Conservation (phyloP, 2,113 vertebrate genomes). For the Gnathonemus longibarbis region DNA sequence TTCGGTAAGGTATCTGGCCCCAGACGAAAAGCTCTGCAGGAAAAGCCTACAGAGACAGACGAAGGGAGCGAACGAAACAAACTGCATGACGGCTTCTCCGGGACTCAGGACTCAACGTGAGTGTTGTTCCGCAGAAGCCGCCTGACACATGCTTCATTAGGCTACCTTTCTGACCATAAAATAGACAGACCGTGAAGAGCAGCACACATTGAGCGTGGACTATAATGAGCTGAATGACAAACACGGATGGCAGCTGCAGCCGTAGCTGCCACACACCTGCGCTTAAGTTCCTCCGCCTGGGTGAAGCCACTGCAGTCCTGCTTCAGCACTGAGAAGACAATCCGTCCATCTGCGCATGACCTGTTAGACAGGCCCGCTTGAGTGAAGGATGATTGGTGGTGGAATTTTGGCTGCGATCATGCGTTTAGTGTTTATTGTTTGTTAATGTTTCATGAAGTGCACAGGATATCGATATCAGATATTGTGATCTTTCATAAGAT, state of each 20-base stretch:
- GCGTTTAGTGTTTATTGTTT: not conserved
- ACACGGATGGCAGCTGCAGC: not conserved
- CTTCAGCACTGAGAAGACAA: conserved; percentile 58
- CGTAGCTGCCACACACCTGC: not conserved
- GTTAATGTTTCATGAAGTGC: not conserved
- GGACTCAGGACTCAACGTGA: no score
- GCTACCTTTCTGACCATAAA: not conserved
- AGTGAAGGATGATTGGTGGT: conserved; percentile 58
- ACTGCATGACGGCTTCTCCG: not conserved
- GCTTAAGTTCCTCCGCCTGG: conserved; percentile 59
- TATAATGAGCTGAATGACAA: not conserved
- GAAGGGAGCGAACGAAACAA: not conserved
- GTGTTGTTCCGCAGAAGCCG: not conserved
- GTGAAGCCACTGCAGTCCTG: conserved; percentile 66
- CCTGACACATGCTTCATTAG: not conserved
- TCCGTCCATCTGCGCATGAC: conserved; percentile 41
- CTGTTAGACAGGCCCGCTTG: conserved; percentile 54
- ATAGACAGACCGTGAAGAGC: not conserved
- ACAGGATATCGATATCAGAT: not conserved
- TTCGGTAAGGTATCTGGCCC: conserved; percentile 56
- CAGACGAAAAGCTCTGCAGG: conserved; percentile 62
- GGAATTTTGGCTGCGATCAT: not conserved
- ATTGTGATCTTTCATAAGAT: not conserved
- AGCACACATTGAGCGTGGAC: not conserved
- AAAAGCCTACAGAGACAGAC: conserved; percentile 48